Evolutionary conservation across 2,888 invertebrate species (phyloP).

Genomic region (Choristoneura rosaceana): DNA sequence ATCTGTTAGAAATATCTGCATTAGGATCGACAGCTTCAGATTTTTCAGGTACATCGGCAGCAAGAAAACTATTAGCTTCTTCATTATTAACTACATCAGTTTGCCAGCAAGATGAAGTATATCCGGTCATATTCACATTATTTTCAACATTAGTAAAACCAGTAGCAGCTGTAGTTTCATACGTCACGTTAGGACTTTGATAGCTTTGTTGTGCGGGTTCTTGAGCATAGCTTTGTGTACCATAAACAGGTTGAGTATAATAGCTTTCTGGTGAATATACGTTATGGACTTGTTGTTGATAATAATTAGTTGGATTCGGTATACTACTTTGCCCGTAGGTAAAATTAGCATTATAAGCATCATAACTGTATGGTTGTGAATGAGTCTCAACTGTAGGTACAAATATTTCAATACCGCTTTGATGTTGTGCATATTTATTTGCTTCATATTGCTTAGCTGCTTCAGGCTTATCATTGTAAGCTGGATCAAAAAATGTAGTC

Average conservation of each 20-base stretch:
- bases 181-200: background rate
- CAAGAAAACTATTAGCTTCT: background rate
- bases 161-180: background rate
- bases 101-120: slow-evolving; percentile 6
- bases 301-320: slow-evolving; percentile 29
- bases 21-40: background rate
- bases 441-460: slow-evolving; percentile 41
- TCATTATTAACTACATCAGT: slow-evolving; percentile 18
- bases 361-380: slow-evolving; percentile 48
- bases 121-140: background rate
- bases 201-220: background rate
- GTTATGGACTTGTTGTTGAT: slow-evolving; percentile 32
- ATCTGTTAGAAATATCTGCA: background rate
- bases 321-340: slow-evolving; percentile 32
- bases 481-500: slow-evolving; percentile 80
- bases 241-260: slow-evolving; percentile 29
- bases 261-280: slow-evolving; percentile 35
- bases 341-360: slow-evolving; percentile 45
- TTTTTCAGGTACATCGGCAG: background rate
- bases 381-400: slow-evolving; percentile 55
- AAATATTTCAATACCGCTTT: slow-evolving; percentile 62
- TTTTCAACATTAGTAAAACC: background rate
- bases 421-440: slow-evolving; percentile 45
- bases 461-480: slow-evolving; percentile 64
- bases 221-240: slow-evolving; percentile 23